Conservation (phyloP, 2,113 vertebrate species). For the Nothobranchius furzeri region DNA sequence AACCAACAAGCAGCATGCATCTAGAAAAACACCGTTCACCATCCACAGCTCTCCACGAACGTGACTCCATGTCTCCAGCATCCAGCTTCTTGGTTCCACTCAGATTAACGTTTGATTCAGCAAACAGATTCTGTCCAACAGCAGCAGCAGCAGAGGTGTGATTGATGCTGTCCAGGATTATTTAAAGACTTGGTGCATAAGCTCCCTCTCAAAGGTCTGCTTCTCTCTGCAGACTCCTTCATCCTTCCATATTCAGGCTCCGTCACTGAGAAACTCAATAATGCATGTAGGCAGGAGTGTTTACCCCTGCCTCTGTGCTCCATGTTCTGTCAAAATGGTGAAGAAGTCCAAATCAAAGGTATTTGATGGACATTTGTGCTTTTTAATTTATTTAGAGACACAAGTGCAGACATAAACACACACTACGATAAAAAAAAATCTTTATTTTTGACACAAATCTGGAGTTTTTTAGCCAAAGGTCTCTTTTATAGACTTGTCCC, state of each 20-base stretch:
- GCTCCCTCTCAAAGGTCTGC: conserved; percentile 18
- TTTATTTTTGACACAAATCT: too few species aligned
- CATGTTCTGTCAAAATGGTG: conserved; percentile 5
- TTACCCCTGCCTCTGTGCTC: conserved; percentile 30
- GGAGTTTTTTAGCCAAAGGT: too few species aligned
- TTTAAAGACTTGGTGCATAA: conserved; percentile 47
- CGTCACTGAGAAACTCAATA: conserved; percentile 21
- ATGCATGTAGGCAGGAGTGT: conserved; percentile 36
- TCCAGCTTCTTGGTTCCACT: neutral
- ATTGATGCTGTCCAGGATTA: conserved; percentile 55
- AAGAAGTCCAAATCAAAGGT: neutral
- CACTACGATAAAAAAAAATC: too few species aligned
- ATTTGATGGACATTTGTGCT: neutral
- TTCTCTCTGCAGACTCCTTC: conserved; percentile 18
- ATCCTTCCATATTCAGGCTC: conserved; percentile 23
- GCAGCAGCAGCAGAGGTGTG: neutral
- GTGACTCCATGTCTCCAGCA: neutral
- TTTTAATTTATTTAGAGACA: too few species aligned
- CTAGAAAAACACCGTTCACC: too few species aligned
- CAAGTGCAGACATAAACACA: too few species aligned
- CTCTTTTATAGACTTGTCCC: too few species aligned
- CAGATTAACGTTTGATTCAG: neutral
- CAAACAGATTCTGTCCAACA: too few species aligned
- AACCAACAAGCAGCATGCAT: neutral
- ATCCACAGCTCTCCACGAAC: too few species aligned